Evolutionary conservation across 1,140 invertebrate species (phyloP).

Genomic region (Zelostemma sp.): DNA sequence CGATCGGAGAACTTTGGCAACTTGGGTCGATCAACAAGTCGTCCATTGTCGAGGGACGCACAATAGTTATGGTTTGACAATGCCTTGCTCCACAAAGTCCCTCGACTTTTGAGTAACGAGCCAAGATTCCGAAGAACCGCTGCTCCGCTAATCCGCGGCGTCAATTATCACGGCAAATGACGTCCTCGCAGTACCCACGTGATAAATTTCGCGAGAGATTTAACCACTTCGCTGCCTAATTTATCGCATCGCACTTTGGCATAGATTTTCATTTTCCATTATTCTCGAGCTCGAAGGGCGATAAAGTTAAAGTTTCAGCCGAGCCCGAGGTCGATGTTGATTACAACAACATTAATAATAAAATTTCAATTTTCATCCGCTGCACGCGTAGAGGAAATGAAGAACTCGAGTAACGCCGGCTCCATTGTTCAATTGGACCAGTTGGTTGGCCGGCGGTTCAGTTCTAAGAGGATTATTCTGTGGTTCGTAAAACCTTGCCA

Average conservation of each 20-base stretch:
- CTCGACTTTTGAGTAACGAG: constrained; percentile 47
- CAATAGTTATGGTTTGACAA: constrained; percentile 48
- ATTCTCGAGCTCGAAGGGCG: constrained; percentile 2
- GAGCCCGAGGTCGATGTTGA: constrained; percentile 18
- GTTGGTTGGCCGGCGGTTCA: constrained; percentile 24
- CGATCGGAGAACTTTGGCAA: constrained; percentile 25
- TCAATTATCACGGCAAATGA: too few relatives aligned
- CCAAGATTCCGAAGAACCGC: constrained; percentile 25
- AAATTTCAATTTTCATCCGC: constrained; percentile 26
- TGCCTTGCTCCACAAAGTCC: constrained; percentile 39
- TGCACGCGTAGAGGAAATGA: constrained; percentile 1
- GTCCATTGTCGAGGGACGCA: constrained; percentile 37
- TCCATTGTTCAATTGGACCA: constrained; percentile 21
- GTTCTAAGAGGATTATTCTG: constrained; percentile 59
- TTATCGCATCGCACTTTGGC: constrained; percentile 32
- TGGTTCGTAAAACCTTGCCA: constrained; percentile 52
- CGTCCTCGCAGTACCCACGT: too few relatives aligned
- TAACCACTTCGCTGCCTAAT: too few relatives aligned
- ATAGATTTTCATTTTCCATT: constrained; percentile 35
- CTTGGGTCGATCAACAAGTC: constrained; percentile 50
- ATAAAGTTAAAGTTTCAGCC: constrained; percentile 34
- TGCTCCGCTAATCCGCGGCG: too few relatives aligned
- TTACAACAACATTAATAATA: constrained; percentile 40
- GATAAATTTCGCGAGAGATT: too few relatives aligned
- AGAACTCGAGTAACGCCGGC: constrained; percentile 9